Base-by-base conservation (phyloP, 2,888 invertebrate genomes). In the Unio delphinus region DNA sequence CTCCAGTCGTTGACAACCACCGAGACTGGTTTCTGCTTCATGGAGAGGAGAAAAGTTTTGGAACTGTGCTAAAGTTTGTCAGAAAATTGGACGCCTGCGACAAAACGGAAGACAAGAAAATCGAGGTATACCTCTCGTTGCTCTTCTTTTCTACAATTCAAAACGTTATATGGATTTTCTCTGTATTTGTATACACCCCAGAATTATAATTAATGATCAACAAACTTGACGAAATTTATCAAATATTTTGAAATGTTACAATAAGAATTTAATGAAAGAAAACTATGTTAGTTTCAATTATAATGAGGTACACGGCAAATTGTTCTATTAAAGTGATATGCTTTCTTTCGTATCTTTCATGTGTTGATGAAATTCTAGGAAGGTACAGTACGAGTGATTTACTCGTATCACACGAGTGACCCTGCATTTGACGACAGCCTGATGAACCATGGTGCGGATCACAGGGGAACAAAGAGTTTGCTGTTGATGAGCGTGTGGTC, bases 401-500 rank as follows among this genome's bases (percentile, higher is more conserved):
- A 34, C 34, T 34, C 34, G 8, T 34, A 34, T 1, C 34, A 45
- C 1, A 0, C 11, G 45, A 45, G 11, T 6, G 45, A 45, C 11
- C 45, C 6, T 45, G 1, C 11, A 2, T 45, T 11, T 45, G 45
- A 45, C 11, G 11, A 45, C 11, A 45, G 11, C 11, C 45, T 45
- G 11, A 45, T 45, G 45, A 11, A 11, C 11, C 11, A 2, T 45
- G 11, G 1, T 11, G 6, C 45, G 11, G 45, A 45, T 11, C 6
- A 45, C 8, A 45, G 11, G 11, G 81, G 82, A 15, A 68, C 77
- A 61, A 78, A 74, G 68, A 81, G 80, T 57, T 56, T 81, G 23
- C n/a, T 76, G 17, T 59, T 82, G 26, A 65, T 80, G 57, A 70
- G 67, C 55, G 26, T 23, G 4, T 30, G 5, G 30, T 30, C 30